Base-by-base conservation (phyloP, 2,113 vertebrate genomes). In the Nerophis ophidion region DNA sequence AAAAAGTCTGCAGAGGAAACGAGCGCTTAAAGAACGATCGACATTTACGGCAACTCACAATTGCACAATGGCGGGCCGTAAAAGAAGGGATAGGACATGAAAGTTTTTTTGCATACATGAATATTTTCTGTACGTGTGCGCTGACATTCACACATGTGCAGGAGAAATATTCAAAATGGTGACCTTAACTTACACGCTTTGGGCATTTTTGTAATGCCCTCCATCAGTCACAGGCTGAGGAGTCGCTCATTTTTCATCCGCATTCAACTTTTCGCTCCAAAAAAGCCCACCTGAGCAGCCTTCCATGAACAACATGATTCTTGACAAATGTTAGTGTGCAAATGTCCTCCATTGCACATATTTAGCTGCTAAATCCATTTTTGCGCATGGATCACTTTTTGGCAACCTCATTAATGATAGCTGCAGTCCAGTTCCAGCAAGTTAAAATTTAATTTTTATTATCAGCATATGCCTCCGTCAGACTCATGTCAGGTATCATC, bases 111-210 rank as follows among this genome's bases (percentile, higher is more conserved):
- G 19, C 26, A 34, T 13, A 33, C 12, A 34, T 51, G 48, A 26
- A 5, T 40, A n/a, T 2, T 16, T 16, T 9, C 35, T 38, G 36
- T 35, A 36, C n/a, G 33, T 8, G 33, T 14, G 14, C 17, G 10
- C n/a, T 71, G 80, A 73, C 68, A 65, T 48, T 80, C 81, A 81
- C 57, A 70, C 66, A 81, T 81, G 76, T 6, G 1, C 50, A 59
- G 46, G 33, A 8, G 38, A 16, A n/a, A 7, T 48, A 66, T 61
- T 14, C 36, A 45, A 68, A 45, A 68, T 60, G 5, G 3, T 65
- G 79, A 80, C 81, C 60, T 46, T 19, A 52, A 40, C 62, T 77
- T 74, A 48, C 71, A 77, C 53, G 40, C 77, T 74, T 48, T 33
- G 47, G 19, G 58, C 38, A 64, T 49, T 19, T 52, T 63, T 51